Base-by-base conservation (phyloP, 1,140 invertebrate genomes). In the silkworm (Bombyx mori) region DNA sequence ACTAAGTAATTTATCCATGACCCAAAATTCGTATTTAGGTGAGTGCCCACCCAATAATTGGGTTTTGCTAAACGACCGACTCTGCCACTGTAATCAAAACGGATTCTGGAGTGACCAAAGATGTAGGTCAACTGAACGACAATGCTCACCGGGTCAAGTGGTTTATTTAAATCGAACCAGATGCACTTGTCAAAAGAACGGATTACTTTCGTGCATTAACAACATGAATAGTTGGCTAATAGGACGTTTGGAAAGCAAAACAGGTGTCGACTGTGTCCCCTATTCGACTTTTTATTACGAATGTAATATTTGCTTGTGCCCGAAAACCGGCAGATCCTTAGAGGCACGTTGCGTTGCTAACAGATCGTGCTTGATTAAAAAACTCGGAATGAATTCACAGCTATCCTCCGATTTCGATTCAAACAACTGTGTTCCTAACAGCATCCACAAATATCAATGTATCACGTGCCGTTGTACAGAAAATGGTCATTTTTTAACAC, bases 391-490 rank as follows among this genome's bases (percentile, higher is more conserved):
- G 10, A 35, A 1, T 35, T 35, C 26, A 35, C 0, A 35, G 26
- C 4, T 51, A 35, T 26, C 6, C 3, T 26, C 4, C 3, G 7
- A 35, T 35, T 35, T 35, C 3, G 18, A 35, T 9, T 26, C 8
- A 26, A 51, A 64, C 8, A 55, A 68, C 8, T 86, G 82, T 52
- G 79, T 84, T 57, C 79, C 82, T 0, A 77, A 77, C 35, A 78
- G 82, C 1, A 77, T 82, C 73, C 83, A 84, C 54, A 52, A 82
- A 18, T 82, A 79, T 18, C 69, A 70, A 3, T 86, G 82, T 54
- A 55, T 78, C 0, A 74, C 79, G 48, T 86, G 82, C 57, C 51
- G 79, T n/a, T 86, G 82, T 56, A 76, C 79, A 8, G 75, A 82
- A 42, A 63, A 63, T 8, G 81, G 81, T 4, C 53, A 62, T 10